Conservation (phyloP, 2,888 invertebrate species). For the Himalopsyche japonica region DNA sequence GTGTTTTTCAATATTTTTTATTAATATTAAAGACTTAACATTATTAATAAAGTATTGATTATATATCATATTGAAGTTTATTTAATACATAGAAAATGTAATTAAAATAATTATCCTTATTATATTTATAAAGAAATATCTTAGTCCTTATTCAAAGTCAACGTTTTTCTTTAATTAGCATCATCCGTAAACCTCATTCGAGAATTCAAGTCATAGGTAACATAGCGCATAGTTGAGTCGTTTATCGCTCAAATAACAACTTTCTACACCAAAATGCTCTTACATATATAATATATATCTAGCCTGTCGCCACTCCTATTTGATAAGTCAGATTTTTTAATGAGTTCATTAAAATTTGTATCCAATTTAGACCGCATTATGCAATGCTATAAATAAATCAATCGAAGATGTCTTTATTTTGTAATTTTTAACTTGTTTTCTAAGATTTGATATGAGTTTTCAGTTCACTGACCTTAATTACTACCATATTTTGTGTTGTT, state of each 20-base stretch:
- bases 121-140: too few species aligned
- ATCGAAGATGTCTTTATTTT: neutral
- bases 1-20: too few species aligned
- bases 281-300: neutral
- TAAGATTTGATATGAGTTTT: too few species aligned
- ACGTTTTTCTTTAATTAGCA: slow-evolving; percentile 34
- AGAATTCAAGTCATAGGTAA: neutral
- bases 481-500: too few species aligned
- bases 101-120: too few species aligned
- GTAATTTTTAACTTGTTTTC: too few species aligned
- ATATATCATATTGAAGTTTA: too few species aligned
- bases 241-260: slow-evolving; percentile 26
- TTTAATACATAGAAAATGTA: too few species aligned
- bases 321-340: neutral
- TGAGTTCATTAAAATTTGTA: neutral
- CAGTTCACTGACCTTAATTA: too few species aligned
- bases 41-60: too few species aligned
- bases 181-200: neutral
- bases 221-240: neutral
- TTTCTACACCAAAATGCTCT: slow-evolving; percentile 30
- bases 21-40: too few species aligned
- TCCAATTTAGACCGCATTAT: neutral
- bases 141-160: neutral
- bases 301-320: neutral
- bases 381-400: neutral